A percentile compares a stretch with the other conserved stretches of the same genome.
These are phyloP conservation scores for Philereme transversata DNA, from an alignment of 2,888 invertebrate genomes.

Conservation along the genomic window DNA sequence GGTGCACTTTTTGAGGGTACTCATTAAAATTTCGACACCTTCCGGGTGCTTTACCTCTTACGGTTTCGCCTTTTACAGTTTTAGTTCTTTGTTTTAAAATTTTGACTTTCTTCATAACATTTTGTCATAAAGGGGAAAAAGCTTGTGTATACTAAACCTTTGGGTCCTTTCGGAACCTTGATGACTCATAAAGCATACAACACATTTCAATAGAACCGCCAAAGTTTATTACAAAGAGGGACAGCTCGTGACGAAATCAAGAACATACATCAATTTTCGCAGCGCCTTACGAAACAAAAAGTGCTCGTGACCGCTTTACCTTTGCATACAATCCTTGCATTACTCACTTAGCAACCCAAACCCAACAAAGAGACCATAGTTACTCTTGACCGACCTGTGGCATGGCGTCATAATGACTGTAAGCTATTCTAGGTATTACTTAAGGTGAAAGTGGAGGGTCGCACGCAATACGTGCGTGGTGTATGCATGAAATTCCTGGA, in stretches of 20 bases:
- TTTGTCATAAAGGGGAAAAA: no score
- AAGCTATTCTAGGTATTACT: constrained; percentile 19
- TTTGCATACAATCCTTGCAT: constrained; percentile 30
- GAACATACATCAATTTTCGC: constrained; percentile 29
- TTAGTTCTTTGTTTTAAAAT: no score
- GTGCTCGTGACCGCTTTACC: constrained; percentile 33
- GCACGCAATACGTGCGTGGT: constrained; percentile 19
- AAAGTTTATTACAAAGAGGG: constrained; percentile 20
- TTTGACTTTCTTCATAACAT: no score
- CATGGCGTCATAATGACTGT: constrained; percentile 7
- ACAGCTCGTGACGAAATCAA: constrained; percentile 21
- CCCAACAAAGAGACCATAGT: constrained; percentile 23
- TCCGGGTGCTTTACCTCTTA: constrained; percentile 2
- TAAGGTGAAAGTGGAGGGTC: constrained; percentile 30
- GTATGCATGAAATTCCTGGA: constrained; percentile 9
- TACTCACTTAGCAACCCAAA: constrained; percentile 39
- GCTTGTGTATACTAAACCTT: no score
- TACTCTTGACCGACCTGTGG: constrained; percentile 6
- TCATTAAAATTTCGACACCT: constrained; percentile 20
- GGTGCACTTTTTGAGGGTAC: constrained; percentile 25
- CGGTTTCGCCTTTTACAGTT: not conserved
- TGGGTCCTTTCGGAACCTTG: constrained; percentile 7
- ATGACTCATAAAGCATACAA: constrained; percentile 8
- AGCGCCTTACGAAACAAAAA: constrained; percentile 31
- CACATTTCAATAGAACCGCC: constrained; percentile 4